Evolutionary conservation across 2,113 vertebrate species (phyloP).

Genomic region (Gobio gobio): DNA sequence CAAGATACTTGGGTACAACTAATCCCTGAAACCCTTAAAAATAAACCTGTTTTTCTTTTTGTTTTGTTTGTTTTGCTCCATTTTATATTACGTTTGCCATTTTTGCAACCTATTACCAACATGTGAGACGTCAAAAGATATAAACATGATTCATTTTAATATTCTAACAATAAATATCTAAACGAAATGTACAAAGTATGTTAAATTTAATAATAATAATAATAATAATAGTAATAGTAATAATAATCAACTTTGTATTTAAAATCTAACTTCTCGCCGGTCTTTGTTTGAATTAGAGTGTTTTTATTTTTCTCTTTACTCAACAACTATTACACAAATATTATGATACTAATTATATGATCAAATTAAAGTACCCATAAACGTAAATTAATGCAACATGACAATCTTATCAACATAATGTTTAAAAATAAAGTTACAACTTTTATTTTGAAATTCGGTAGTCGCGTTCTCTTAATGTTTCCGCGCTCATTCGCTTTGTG

Average conservation of each 20-base stretch:
- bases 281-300: too few relatives aligned
- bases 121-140: not conserved
- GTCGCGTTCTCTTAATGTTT: not conserved
- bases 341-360: too few relatives aligned
- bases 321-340: too few relatives aligned
- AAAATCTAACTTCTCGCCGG: too few relatives aligned
- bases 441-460: slow-evolving; percentile 53
- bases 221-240: too few relatives aligned
- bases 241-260: too few relatives aligned
- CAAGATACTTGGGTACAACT: not conserved
- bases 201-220: not conserved
- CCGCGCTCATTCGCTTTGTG: not conserved
- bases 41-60: too few relatives aligned
- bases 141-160: not conserved
- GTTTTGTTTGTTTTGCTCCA: too few relatives aligned
- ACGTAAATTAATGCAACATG: not conserved
- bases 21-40: too few relatives aligned
- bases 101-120: not conserved
- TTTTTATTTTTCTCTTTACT: too few relatives aligned
- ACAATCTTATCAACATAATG: not conserved
- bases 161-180: not conserved
- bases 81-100: too few relatives aligned
- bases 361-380: not conserved
- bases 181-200: not conserved
- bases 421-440: not conserved